phyloP scores from a whole-genome alignment of 1,140 invertebrate species.

The Amyelois transitella region DNA sequence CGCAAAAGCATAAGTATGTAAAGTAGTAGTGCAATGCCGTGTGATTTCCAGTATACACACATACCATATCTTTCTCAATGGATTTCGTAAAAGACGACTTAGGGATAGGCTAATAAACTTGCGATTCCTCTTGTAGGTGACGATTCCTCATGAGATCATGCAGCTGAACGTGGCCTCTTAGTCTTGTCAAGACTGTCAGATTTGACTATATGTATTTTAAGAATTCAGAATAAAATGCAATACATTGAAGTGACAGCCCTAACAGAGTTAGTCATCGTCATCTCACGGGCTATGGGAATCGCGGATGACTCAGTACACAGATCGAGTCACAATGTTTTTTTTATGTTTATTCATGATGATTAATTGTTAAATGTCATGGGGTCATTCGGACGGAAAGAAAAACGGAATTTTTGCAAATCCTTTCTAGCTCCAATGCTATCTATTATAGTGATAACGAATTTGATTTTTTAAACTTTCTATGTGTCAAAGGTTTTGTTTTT shows the following conservation, averaged over 20 bases:
- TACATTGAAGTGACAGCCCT: neutral
- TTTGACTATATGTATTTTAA: neutral
- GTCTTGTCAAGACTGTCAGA: neutral
- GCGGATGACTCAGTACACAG: neutral
- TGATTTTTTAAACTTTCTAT: no score
- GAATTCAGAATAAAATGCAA: no score
- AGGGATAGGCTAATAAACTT: no score
- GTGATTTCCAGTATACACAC: no score
- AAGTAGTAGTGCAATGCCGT: no score
- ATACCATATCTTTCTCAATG: no score
- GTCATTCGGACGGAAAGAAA: neutral
- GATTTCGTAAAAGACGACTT: no score
- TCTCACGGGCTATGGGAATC: conserved; percentile 1
- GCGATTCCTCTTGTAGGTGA: no score
- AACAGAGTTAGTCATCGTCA: neutral
- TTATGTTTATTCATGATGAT: neutral
- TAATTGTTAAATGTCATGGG: neutral
- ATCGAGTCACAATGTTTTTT: neutral
- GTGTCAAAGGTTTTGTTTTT: no score
- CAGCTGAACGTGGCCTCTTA: neutral
- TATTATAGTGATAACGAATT: no score
- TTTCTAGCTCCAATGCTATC: neutral
- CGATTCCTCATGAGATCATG: no score
- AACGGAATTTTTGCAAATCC: neutral
- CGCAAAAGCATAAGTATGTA: no score